phyloP scores from a whole-genome alignment of 2,888 invertebrate genomes.

The Drosophila tripunctata region DNA sequence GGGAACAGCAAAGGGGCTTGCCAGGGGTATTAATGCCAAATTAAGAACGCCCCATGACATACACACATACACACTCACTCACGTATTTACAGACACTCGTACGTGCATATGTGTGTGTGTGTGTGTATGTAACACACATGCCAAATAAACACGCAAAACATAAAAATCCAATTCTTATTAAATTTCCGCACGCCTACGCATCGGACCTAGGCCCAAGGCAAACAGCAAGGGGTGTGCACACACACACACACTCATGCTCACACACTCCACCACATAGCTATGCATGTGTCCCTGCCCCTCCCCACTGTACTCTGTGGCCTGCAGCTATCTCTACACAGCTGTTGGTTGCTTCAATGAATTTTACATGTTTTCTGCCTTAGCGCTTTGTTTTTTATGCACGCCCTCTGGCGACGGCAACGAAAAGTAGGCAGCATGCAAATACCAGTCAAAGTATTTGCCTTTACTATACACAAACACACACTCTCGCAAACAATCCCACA shows the following conservation, averaged over 20 bases:
- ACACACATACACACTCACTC: constrained; percentile 12
- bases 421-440: constrained; percentile 54
- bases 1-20: constrained; percentile 6
- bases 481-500: constrained; percentile 6
- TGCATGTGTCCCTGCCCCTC: neutral
- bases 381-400: constrained; percentile 59
- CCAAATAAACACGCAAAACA: constrained; percentile 63
- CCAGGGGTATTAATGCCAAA: constrained; percentile 57
- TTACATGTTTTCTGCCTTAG: constrained; percentile 56
- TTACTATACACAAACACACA: constrained; percentile 15
- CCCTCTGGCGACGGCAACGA: constrained; percentile 24
- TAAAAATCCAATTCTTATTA: constrained; percentile 77
- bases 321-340: constrained; percentile 36
- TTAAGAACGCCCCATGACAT: constrained; percentile 58
- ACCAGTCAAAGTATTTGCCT: constrained; percentile 45
- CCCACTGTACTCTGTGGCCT: neutral
- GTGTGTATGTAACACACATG: constrained; percentile 53
- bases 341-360: constrained; percentile 65
- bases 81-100: too few species aligned
- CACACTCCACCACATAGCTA: constrained; percentile 5
- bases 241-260: constrained; percentile 5
- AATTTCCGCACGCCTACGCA: constrained; percentile 75
- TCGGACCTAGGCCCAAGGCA: constrained; percentile 27
- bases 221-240: constrained; percentile 27
- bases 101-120: too few species aligned